Base-by-base conservation (phyloP, 64 coral and sea anemone species). In the Actinia equina region DNA sequence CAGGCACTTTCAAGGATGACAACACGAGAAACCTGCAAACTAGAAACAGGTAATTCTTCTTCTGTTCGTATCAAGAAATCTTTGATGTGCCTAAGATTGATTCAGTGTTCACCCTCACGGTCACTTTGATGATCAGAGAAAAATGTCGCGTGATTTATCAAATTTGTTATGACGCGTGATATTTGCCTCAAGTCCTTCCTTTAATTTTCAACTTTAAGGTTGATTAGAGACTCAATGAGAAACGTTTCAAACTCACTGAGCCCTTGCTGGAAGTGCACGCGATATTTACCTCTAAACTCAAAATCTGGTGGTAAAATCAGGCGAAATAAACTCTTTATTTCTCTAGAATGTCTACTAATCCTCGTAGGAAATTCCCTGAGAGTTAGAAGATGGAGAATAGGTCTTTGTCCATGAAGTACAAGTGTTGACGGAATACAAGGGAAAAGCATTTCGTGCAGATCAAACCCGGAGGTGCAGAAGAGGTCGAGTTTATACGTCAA, bases 231-330 rank as follows among this genome's bases (percentile, higher is more conserved):
- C 44, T 52, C 43, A 14, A 44, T 49, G 43, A 81, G 78, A 81
- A 44, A 44, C 78, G 43, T 49, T 81, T 81, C 27, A 81, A 49
- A 81, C 43, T 81, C 78, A 81, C 78, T 37, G 78, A 52, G 49
- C 78, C 78, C 2, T 81, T 23, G 27, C 27, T 8, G 41, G 13
- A 20, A 4, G 78, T 3, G 27, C 78, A 81, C 78, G 78, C 78
- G 49, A 81, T 74, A 74, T 3, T 14, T n/a, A 41, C 3, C 6
- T 13, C 25, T 30, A 9, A 37, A 13, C 26, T 74, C 2, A 41
- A 1, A 37, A 74, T 74, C 12, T 30, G 6, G 10, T 26, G 15
- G 2, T 74, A 74, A 71, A 74, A 26, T 41, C 9, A 1, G 7
- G 12, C 25, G 26, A 74, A 74, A 74, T 30, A 3, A n/a, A 20